Percentiles rank a stretch among this genome's conserved stretches.
phyloP scores from a whole-genome alignment of 92 coral and sea anemone species.

The Montipora capitata region DNA sequence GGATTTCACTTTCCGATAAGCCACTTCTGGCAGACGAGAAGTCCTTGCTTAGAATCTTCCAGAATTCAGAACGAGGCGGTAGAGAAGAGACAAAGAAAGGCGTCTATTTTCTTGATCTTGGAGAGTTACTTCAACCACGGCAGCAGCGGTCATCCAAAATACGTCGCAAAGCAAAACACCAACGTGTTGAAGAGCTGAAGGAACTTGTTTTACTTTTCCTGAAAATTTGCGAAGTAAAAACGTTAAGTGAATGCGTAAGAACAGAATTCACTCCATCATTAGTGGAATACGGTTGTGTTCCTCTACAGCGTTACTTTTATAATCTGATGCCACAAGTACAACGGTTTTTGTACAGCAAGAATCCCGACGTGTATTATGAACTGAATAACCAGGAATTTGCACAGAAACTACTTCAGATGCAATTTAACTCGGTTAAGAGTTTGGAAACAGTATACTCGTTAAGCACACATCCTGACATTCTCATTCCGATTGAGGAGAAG shows the following conservation, averaged over 20 bases:
- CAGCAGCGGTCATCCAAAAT: not conserved
- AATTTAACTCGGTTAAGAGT: conserved; percentile 74
- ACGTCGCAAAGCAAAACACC: conserved; percentile 6
- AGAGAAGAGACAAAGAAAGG: conserved; percentile 45
- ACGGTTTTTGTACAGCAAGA: conserved; percentile 66
- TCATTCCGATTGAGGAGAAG: conserved; percentile 57
- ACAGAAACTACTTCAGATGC: conserved; percentile 65
- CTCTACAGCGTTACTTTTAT: conserved; percentile 80
- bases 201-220: conserved; percentile 62
- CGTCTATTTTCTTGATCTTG: conserved; percentile 83
- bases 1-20: conserved; percentile 88
- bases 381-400: conserved; percentile 59
- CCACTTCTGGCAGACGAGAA: conserved; percentile 85
- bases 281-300: conserved; percentile 68
- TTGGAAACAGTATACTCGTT: conserved; percentile 85
- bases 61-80: conserved; percentile 1
- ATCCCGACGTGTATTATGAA: conserved; percentile 50
- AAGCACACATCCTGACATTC: conserved; percentile 68
- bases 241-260: conserved; percentile 74
- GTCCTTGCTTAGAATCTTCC: conserved; percentile 78
- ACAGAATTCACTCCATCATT: conserved; percentile 63
- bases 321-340: conserved; percentile 82
- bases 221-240: conserved; percentile 76
- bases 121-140: conserved; percentile 26
- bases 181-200: conserved; percentile 32